Conservation (phyloP, 2,113 vertebrate genomes). For the Micronycteris hirsuta region DNA sequence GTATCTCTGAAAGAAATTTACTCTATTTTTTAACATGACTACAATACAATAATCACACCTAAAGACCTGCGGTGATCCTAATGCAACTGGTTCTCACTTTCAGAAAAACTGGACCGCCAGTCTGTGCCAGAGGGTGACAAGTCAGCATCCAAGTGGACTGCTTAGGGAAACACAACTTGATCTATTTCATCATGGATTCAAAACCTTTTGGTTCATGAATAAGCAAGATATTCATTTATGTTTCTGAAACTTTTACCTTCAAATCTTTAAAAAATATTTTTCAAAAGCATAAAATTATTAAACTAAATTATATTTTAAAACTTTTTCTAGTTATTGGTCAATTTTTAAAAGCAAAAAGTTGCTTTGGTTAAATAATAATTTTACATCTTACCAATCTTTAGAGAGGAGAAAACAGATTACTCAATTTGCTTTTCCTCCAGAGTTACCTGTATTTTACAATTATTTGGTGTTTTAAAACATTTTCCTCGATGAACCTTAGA, state of each 20-base stretch:
- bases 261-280: background rate
- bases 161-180: background rate
- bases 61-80: background rate
- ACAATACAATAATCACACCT: background rate
- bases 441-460: too few species aligned
- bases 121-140: background rate
- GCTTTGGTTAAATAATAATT: background rate
- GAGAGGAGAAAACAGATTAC: background rate
- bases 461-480: too few species aligned
- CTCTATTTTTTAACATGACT: background rate
- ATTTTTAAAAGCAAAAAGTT: background rate
- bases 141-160: background rate
- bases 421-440: background rate
- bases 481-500: too few species aligned
- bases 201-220: constrained; percentile 5
- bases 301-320: background rate
- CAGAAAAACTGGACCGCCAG: background rate
- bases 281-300: background rate
- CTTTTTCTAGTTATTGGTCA: background rate
- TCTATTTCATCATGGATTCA: background rate
- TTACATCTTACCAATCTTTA: background rate
- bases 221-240: background rate
- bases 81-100: background rate
- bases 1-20: background rate
- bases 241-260: constrained; percentile 8